These are phyloP conservation scores for Butorides virescens DNA, from an alignment of 2,113 vertebrate genomes.

Conservation along the genomic window DNA sequence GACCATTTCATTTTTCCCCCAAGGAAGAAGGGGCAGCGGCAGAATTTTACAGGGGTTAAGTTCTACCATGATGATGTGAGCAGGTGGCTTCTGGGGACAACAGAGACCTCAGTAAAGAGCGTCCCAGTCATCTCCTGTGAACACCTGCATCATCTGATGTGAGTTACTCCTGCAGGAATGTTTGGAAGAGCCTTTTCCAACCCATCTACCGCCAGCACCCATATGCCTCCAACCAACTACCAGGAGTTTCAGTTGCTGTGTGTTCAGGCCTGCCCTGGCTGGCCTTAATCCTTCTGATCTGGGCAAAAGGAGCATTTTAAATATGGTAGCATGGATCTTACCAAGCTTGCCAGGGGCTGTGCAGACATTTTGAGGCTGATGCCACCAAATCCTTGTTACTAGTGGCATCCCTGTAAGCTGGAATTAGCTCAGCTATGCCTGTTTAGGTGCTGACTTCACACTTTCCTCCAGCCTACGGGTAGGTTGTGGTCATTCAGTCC, in stretches of 20 bases:
- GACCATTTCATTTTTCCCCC: not conserved
- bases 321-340: not conserved
- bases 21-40: not conserved
- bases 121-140: not conserved
- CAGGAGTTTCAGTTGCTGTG: not conserved
- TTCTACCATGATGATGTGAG: not conserved
- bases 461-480: not conserved
- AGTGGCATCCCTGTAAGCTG: not conserved
- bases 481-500: not conserved
- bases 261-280: not conserved
- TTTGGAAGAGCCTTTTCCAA: not conserved
- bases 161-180: not conserved
- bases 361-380: not conserved
- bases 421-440: not conserved
- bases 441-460: accelerated
- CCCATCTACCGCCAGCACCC: not conserved
- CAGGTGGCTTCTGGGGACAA: not conserved
- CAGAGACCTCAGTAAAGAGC: not conserved
- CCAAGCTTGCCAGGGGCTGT: not conserved
- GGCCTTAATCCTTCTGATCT: not conserved
- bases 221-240: not conserved
- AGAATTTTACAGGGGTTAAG: not conserved
- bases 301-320: not conserved
- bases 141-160: not conserved
- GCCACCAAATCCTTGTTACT: not conserved